Percentiles rank a stretch among this genome's conserved stretches.
Evolutionary conservation across 2,797 vertebrate species (phyloP).

Genomic region (Columba guinea): DNA sequence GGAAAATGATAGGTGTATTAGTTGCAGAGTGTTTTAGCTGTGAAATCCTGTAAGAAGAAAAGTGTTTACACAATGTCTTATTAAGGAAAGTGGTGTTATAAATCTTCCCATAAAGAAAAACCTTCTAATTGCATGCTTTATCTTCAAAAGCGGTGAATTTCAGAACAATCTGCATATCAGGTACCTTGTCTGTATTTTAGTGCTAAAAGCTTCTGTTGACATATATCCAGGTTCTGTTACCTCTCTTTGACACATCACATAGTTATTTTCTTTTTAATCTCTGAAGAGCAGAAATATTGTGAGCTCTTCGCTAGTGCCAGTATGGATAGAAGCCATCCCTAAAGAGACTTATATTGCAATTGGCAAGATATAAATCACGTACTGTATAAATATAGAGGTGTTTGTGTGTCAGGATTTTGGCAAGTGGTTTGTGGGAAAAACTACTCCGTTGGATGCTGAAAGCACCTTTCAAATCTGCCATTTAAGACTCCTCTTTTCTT

Average conservation of each 20-base stretch:
- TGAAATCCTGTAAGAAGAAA: not conserved
- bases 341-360: conserved; percentile 54
- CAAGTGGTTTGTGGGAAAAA: conserved; percentile 47
- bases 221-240: conserved; percentile 48
- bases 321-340: conserved; percentile 65
- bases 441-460: conserved; percentile 28
- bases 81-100: conserved; percentile 14
- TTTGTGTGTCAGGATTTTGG: conserved; percentile 66
- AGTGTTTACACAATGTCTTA: not conserved
- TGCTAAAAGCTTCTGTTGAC: conserved; percentile 53
- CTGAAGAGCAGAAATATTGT: conserved; percentile 50
- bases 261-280: conserved; percentile 64
- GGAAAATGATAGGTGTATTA: not conserved
- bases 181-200: conserved; percentile 30
- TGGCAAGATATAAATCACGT: conserved; percentile 68
- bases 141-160: conserved; percentile 59
- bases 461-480: conserved; percentile 27
- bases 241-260: conserved; percentile 42
- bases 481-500: not conserved
- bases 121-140: conserved; percentile 47
- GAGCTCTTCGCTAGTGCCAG: conserved; percentile 59
- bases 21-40: not conserved
- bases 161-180: conserved; percentile 30
- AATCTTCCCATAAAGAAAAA: conserved; percentile 44
- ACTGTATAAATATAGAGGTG: conserved; percentile 61